These are phyloP conservation scores for Hydropotes inermis DNA, from an alignment of 2,113 vertebrate species.

Conservation along the genomic window DNA sequence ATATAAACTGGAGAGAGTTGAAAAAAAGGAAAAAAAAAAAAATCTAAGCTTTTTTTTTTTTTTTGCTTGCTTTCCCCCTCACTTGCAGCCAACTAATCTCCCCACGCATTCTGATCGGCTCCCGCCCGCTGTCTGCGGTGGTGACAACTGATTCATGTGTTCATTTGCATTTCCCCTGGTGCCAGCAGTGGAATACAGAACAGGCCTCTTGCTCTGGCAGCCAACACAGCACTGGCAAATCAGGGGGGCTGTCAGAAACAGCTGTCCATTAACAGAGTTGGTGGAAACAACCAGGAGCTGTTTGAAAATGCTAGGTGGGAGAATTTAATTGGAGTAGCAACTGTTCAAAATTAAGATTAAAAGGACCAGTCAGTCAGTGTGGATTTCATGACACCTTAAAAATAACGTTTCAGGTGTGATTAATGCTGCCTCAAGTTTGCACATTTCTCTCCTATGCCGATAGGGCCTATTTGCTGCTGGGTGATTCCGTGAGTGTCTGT, in stretches of 20 bases:
- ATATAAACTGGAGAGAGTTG: constrained; percentile 80
- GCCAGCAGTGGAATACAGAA: constrained; percentile 94
- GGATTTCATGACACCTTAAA: constrained; percentile 64
- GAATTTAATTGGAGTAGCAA: constrained; percentile 87
- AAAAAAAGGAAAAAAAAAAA: constrained; percentile 75
- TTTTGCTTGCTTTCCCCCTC: neutral
- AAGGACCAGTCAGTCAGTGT: constrained; percentile 72
- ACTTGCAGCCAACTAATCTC: constrained; percentile 83
- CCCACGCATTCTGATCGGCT: constrained; percentile 87
- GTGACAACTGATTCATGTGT: constrained; percentile 98
- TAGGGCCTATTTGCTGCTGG: neutral
- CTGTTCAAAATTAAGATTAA: constrained; percentile 86
- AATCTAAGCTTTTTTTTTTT: constrained; percentile 59
- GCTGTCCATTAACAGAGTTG: constrained; percentile 89
- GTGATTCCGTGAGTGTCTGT: neutral
- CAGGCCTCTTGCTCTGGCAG: constrained; percentile 89
- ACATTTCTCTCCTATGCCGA: neutral
- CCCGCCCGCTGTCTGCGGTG: constrained; percentile 89
- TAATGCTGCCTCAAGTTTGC: constrained; percentile 57
- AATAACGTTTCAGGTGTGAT: constrained; percentile 64
- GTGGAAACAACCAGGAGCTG: constrained; percentile 82
- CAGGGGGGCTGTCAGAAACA: constrained; percentile 98
- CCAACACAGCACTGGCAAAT: constrained; percentile 93
- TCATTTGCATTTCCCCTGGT: constrained; percentile 92
- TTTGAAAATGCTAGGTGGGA: constrained; percentile 86